These are phyloP conservation scores for Labeo calbasu DNA, from an alignment of 2,797 vertebrate genomes.

Conservation along the genomic window DNA sequence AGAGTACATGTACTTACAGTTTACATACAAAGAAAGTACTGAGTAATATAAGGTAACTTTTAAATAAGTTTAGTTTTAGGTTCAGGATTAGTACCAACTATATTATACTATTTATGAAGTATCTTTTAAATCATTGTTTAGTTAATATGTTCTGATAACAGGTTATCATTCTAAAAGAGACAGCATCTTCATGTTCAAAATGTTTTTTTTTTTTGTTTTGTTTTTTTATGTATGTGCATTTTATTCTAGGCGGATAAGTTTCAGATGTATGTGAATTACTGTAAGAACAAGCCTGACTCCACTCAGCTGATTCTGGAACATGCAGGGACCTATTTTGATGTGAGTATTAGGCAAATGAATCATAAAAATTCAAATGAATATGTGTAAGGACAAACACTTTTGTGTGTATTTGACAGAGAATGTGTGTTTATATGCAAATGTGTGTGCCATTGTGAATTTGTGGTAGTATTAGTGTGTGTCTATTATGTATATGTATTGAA, in stretches of 20 bases:
- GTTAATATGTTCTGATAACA: not conserved
- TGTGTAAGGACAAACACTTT: not conserved
- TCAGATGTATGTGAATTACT: slow-evolving; percentile 99
- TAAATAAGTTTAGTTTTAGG: not conserved
- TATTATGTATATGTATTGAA: not conserved
- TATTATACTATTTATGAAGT: not conserved
- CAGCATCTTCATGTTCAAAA: slow-evolving; percentile 80
- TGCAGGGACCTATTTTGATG: slow-evolving; percentile 96
- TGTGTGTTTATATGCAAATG: slow-evolving; percentile 21
- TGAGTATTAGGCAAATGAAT: slow-evolving; percentile 73
- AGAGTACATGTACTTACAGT: not conserved
- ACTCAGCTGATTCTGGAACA: slow-evolving; percentile 97
- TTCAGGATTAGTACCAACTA: not conserved
- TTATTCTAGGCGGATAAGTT: slow-evolving; percentile 92
- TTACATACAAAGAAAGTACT: not conserved
- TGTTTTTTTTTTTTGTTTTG: slow-evolving; percentile 56
- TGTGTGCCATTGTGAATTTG: slow-evolving; percentile 20
- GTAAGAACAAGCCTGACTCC: slow-evolving; percentile 98
- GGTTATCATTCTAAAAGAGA: not conserved
- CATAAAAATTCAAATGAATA: not conserved
- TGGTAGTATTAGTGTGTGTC: not conserved
- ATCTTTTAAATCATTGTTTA: not conserved
- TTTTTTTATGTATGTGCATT: not conserved
- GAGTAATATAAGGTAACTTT: not conserved
- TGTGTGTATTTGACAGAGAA: slow-evolving; percentile 3